Evolutionary conservation across 2,888 invertebrate species (phyloP).

Genomic region (Temnothorax rugatulus): DNA sequence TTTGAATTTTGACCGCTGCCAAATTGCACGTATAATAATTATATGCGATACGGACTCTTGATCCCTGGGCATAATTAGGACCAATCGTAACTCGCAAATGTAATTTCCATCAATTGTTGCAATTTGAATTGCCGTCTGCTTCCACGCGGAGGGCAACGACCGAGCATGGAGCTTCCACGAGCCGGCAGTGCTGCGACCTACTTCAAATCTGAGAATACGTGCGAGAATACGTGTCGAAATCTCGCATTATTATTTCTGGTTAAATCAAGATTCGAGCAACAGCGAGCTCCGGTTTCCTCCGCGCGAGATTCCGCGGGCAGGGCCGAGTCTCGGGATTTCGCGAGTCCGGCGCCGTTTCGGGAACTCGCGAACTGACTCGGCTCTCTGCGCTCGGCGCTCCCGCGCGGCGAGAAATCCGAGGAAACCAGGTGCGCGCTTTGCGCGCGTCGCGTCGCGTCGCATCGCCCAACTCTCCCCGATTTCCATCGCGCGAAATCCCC

Average conservation of each 20-base stretch:
- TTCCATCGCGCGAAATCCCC: constrained; percentile 41
- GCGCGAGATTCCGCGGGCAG: not conserved
- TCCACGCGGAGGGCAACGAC: not conserved
- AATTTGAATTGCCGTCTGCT: constrained; percentile 22
- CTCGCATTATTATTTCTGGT: not conserved
- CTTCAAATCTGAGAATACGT: not conserved
- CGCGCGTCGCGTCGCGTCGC: not conserved
- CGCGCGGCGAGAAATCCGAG: not conserved
- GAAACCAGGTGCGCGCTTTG: not conserved
- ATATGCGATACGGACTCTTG: not conserved
- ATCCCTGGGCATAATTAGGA: constrained; percentile 18
- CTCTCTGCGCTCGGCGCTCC: not conserved
- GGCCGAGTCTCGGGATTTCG: not conserved
- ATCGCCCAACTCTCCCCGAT: constrained; percentile 34
- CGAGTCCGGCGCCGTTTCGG: not conserved
- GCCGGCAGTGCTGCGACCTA: not conserved
- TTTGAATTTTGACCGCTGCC: constrained; percentile 17
- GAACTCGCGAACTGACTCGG: not conserved
- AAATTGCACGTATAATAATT: not conserved
- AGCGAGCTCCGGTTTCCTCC: not conserved
- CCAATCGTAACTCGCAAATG: not conserved
- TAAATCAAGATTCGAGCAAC: not conserved
- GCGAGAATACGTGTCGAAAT: not conserved
- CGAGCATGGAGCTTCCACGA: not conserved
- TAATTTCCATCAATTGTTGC: constrained; percentile 31